Base-by-base conservation (phyloP, 2,888 invertebrate genomes). In the Rhodophaea formosa region DNA sequence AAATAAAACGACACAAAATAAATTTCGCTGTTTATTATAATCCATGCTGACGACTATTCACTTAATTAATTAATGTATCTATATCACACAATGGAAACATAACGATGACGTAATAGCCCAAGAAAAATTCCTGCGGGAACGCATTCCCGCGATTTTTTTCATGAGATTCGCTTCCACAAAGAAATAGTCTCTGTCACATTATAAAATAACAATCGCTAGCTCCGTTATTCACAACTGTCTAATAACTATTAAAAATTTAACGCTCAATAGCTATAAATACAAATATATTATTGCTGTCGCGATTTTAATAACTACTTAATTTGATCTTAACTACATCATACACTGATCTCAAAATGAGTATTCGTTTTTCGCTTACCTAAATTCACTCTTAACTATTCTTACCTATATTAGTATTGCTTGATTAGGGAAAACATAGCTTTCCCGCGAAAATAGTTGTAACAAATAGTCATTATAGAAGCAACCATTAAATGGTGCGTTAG, bases 271-370 rank as follows among this genome's bases (percentile, higher is more conserved):
- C 89, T 87, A 82, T 87, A 86, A 85, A 88, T 90, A 91, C 90
- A 91, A 88, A 88, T 89, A 88, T 88, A 88, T 90, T 91, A 91
- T 91, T 91, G 90, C 91, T 91, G 89, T 88, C 79, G 90, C 88
- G 86, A 84, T 83, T 79, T 81, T 80, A n/a, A 73, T 77, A 75
- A 62, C 79, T 78, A 79, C 51, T 51, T 51, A 70, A 69, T 69
- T 75, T 70, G 68, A 67, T 62, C 75, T 79, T 79, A 79, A 71
- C 74, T 86, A 84, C 83, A 86, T 85, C 83, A 84, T 86, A 87
- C 84, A 88, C 78, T 82, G 80, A 86, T 86, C 88, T 88, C 85
- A 85, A 86, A 86, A 82, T 87, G 88, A 88, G 88, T 88, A 88
- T 88, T 88, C 82, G 81, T 83, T 86, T 71, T 76, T 81, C 65